These are phyloP conservation scores for Baronia brevicornis DNA, from an alignment of 2,888 invertebrate genomes.

Conservation along the genomic window DNA sequence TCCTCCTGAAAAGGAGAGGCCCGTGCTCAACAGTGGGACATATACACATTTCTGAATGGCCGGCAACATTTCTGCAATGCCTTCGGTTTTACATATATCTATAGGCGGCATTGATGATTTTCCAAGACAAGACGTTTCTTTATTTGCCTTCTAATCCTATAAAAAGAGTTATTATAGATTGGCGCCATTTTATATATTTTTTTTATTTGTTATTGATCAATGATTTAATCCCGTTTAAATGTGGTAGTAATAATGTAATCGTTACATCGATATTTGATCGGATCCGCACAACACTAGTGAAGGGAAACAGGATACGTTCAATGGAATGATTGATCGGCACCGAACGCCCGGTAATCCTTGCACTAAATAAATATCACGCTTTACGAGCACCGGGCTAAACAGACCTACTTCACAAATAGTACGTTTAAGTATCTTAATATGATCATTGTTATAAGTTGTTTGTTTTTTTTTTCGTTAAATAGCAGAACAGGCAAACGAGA, in stretches of 20 bases:
- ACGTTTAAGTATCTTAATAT: conserved; percentile 1
- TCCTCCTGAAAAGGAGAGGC: too few relatives aligned
- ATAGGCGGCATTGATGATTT: too few relatives aligned
- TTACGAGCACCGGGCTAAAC: conserved; percentile 29
- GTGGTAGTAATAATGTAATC: conserved; percentile 28
- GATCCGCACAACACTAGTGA: conserved; percentile 40
- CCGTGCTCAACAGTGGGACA: too few relatives aligned
- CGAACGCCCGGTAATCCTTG: conserved; percentile 70
- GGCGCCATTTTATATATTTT: too few relatives aligned
- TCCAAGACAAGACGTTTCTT: too few relatives aligned
- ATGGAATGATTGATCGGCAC: conserved; percentile 73
- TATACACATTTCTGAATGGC: too few relatives aligned
- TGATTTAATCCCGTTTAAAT: conserved; percentile 11
- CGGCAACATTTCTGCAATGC: too few relatives aligned
- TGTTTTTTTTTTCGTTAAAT: conserved; percentile 18
- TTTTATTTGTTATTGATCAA: conserved; percentile 3
- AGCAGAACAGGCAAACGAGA: conserved; percentile 21
- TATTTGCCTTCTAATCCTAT: too few relatives aligned
- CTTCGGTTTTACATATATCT: too few relatives aligned
- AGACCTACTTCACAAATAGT: conserved; percentile 17
- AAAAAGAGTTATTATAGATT: too few relatives aligned
- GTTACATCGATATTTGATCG: conserved; percentile 25
- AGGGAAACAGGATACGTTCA: conserved; percentile 72
- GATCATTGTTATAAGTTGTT: background rate
- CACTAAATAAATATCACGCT: conserved; percentile 59